phyloP scores from a whole-genome alignment of 2,888 invertebrate genomes.

The Drosophila robusta region DNA sequence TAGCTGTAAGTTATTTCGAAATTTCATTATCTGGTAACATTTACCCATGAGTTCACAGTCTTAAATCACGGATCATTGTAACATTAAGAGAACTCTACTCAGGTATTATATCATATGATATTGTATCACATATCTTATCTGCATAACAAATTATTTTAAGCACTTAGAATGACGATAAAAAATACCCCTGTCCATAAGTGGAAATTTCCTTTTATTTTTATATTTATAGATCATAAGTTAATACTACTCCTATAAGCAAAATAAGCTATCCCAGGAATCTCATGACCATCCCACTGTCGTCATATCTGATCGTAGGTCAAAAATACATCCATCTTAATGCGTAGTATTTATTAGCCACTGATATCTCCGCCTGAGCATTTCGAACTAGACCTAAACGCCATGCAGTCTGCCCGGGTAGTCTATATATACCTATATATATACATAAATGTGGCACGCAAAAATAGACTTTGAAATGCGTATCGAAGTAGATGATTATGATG shows the following conservation, averaged over 20 bases:
- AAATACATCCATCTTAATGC: background rate
- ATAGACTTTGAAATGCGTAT: slow-evolving; percentile 7
- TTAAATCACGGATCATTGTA: too few species aligned
- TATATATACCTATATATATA: background rate
- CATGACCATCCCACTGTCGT: background rate
- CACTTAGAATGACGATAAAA: too few species aligned
- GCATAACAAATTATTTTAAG: too few species aligned
- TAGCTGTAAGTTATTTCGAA: background rate
- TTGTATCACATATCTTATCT: background rate
- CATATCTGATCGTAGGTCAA: background rate
- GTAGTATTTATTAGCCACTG: slow-evolving; percentile 3
- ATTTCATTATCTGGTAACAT: background rate
- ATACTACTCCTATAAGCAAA: too few species aligned
- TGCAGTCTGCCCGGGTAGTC: slow-evolving; percentile 14
- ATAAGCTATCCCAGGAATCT: too few species aligned
- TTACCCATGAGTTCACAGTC: background rate
- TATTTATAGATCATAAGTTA: too few species aligned
- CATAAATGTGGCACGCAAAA: slow-evolving; percentile 4
- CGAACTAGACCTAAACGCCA: slow-evolving; percentile 10
- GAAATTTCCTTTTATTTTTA: too few species aligned
- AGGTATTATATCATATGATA: background rate
- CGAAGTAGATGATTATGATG: background rate
- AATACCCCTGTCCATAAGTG: too few species aligned
- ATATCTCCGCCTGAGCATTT: background rate
- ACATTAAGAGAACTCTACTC: too few species aligned